These are phyloP conservation scores for Syrphus vitripennis DNA, from an alignment of 2,888 invertebrate genomes.

Conservation along the genomic window DNA sequence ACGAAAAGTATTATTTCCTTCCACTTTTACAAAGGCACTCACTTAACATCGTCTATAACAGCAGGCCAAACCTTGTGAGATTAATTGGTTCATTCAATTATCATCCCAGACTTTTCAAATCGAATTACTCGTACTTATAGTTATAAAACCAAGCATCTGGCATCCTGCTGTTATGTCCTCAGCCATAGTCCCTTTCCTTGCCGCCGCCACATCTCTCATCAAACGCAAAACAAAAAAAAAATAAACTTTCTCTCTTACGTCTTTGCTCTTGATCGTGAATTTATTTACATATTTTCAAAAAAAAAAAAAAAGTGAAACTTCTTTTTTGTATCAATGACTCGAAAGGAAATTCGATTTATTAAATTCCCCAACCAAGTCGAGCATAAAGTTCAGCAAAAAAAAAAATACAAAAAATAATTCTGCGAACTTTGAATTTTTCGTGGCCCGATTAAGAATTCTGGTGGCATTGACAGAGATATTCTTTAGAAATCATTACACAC, in stretches of 20 bases:
- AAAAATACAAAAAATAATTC: not conserved
- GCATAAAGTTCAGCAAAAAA: not conserved
- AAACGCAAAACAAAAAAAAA: not conserved
- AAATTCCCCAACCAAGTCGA: not conserved
- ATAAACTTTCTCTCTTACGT: slow-evolving; percentile 8
- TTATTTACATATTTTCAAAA: not conserved
- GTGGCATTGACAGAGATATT: slow-evolving; percentile 10
- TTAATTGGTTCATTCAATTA: slow-evolving; percentile 33
- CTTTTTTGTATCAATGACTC: slow-evolving; percentile 20
- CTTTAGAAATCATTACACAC: slow-evolving; percentile 16
- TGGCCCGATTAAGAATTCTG: slow-evolving; percentile 22
- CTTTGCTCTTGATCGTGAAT: slow-evolving; percentile 1
- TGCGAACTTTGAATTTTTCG: slow-evolving; percentile 18
- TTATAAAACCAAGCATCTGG: slow-evolving; percentile 4
- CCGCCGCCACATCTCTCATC: not conserved
- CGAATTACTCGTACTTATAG: slow-evolving; percentile 16
- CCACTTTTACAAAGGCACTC: not conserved
- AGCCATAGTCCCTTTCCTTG: not conserved
- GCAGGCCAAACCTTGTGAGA: not conserved
- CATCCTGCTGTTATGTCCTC: not conserved
- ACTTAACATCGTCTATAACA: not conserved
- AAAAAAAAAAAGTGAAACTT: slow-evolving; percentile 29
- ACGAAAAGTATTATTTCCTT: not conserved
- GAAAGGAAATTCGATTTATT: slow-evolving; percentile 28
- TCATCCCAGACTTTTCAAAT: slow-evolving; percentile 27